Evolutionary conservation across 2,797 vertebrate genomes (phyloP).

Genomic region (Bradypodion pumilum): DNA sequence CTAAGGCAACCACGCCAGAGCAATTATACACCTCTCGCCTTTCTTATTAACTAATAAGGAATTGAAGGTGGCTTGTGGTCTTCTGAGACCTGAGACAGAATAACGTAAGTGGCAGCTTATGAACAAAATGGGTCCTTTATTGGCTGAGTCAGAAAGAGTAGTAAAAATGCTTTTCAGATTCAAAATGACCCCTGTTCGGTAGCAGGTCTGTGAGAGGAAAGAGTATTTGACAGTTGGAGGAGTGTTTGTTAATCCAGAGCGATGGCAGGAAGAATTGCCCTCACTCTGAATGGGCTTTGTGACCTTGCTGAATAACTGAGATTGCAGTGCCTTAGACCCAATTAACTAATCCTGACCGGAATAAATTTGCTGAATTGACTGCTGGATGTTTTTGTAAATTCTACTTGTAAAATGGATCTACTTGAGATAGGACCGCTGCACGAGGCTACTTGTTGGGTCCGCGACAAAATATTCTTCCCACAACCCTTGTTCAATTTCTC

Average conservation of each 20-base stretch:
- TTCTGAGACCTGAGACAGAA: constrained; percentile 55
- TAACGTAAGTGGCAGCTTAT: constrained; percentile 60
- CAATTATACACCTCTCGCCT: constrained; percentile 76
- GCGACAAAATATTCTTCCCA: not conserved
- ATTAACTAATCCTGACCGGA: too few relatives aligned
- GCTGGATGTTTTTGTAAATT: too few relatives aligned
- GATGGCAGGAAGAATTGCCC: not conserved
- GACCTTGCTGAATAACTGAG: too few relatives aligned
- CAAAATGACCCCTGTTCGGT: too few relatives aligned
- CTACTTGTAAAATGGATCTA: too few relatives aligned
- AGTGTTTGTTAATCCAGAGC: not conserved
- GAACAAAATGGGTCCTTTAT: constrained; percentile 61
- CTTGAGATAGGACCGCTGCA: too few relatives aligned
- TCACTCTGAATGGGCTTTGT: not conserved
- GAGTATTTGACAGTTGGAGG: not conserved
- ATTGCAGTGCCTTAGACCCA: too few relatives aligned
- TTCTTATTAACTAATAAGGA: constrained; percentile 75
- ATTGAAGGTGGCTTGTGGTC: constrained; percentile 64
- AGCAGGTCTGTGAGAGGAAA: not conserved
- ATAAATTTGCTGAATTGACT: too few relatives aligned
- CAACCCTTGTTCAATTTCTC: not conserved
- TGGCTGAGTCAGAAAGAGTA: not conserved
- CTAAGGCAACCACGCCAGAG: constrained; percentile 75
- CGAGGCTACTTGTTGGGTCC: too few relatives aligned
- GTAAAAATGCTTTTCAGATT: too few relatives aligned